Evolutionary conservation across 2,797 vertebrate species (phyloP), one percentile per base, ranked within the genome.

Genomic region (Rousettus madagascariensis): DNA sequence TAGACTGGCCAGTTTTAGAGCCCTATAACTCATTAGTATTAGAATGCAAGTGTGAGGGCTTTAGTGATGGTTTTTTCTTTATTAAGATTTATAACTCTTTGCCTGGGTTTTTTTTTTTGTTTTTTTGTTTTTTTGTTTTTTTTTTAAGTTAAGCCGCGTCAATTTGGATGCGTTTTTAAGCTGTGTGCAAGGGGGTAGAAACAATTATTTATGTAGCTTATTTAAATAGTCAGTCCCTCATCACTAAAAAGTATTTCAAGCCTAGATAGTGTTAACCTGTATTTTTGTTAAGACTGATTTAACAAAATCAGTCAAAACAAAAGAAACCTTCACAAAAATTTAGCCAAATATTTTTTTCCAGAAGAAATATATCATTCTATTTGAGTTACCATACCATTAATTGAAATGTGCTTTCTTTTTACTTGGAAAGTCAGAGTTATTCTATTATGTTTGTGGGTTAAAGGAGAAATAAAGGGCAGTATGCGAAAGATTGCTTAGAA

Each of bases 81-180:
- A 68, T 69, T 89, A 87, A 86, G 82, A 95, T 93, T 59, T n/a
- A 0, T 92, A 95, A 85, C 24, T 91, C 43, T 66, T 59, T 95
- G 92, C 51, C 38, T 57, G 46, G 3, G 66, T 93, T 95, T 46
- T 7, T 97, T 96, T 24, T 93, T 49, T 49, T 49, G 95, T 20
- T 94, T 95, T 94, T 26, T 93, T 95, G 15, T 7, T 97, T 33
- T 33, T 33, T 33, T 24, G 93, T 49, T 49, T 49, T 97, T 96
- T 20, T 94, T 95, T 94, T 26, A 93, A 97, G 68, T 97, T 96
- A 78, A 93, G 19, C 78, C 77, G 61, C 79, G 55, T n/a, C 19
- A 63, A 17, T 91, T 85, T 87, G 63, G 83, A 53, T 90, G 33
- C 83, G 36, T 95, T 36, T 96, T 97, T 87, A 95, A 80, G 65